Base-by-base conservation (phyloP, 1,140 invertebrate species). In the Drosophila mayri region DNA sequence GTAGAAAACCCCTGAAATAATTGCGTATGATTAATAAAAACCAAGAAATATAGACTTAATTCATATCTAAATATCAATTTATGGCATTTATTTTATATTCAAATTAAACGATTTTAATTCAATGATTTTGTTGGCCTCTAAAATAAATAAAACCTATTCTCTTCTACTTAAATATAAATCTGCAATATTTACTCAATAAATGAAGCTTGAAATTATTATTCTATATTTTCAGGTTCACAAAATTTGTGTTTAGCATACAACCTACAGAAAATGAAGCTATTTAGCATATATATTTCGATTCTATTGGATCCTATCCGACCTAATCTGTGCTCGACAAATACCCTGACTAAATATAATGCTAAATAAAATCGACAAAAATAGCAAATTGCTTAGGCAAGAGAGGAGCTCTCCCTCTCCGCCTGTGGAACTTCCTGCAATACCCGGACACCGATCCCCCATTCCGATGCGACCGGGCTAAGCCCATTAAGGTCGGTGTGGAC, bases 401-500 rank as follows among this genome's bases (percentile, higher is more conserved):
- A 43, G 68, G 38, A 40, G 66, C 62, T 38, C 47, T 30, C 28
- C 37, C 37, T 28, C 57, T 22, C 35, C 35, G 62, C 47, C 59
- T 28, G 62, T 35, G 35, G 52, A 55, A 57, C 63, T 66, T 47
- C 66, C 70, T 16, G 18, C n/a, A 32, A 38, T 55, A 14, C 57
- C 63, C 47, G 55, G 14, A 60, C n/a, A 49, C 57, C 49, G 49
- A 32, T 14, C 57, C 59, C 44, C 32, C 16, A 44, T 11, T 54
- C 63, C 59, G 35, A 30, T 32, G 28, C 57, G 40, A 58, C 46
- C 52, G 52, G 50, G 65, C 76, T 90, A 71, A 81, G 84, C 84
- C 85, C 84, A 88, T 88, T 88, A 90, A 66, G 38, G 76, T 46
- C 66, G 64, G 30, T 73, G 86, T 83, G 60, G 61, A 67, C 59